A percentile compares a stretch with the other conserved stretches of the same genome.
Conservation (phyloP, 2,888 invertebrate species). For the Caenorhabditis uteleia region DNA sequence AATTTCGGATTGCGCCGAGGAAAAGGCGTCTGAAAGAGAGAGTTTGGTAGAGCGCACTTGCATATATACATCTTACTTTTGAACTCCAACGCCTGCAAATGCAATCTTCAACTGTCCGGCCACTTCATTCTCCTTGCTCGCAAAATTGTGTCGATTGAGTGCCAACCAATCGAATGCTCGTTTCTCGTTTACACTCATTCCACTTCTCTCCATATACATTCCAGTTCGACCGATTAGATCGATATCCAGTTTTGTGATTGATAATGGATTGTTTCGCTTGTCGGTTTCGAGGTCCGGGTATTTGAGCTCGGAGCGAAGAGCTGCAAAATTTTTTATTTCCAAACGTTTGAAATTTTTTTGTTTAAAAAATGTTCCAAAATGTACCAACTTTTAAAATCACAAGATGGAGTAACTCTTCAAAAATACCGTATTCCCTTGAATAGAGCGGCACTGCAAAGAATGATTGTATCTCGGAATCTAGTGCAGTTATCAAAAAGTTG, state of each 20-base stretch:
- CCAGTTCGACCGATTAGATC: conserved; percentile 31
- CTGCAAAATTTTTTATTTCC: too few relatives aligned
- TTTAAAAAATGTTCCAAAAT: too few relatives aligned
- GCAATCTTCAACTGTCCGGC: conserved; percentile 12
- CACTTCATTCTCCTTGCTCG: conserved; percentile 1
- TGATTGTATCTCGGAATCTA: too few relatives aligned
- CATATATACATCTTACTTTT: conserved; percentile 10
- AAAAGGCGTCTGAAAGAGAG: conserved; percentile 17
- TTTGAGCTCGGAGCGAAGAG: too few relatives aligned
- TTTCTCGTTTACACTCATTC: conserved; percentile 15
- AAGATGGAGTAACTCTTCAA: too few relatives aligned
- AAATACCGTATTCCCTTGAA: too few relatives aligned
- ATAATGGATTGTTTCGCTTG: too few relatives aligned
- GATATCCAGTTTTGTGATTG: conserved; percentile 6
- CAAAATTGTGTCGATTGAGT: conserved; percentile 32
- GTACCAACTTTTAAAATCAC: too few relatives aligned
- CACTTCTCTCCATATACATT: conserved; percentile 33
- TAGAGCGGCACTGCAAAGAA: too few relatives aligned
- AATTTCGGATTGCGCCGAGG: conserved; percentile 3
- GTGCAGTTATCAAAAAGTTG: too few relatives aligned
- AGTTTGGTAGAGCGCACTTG: neutral
- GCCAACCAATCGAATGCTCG: conserved; percentile 32
- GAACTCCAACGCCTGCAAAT: conserved; percentile 24
- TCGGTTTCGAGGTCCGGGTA: too few relatives aligned
- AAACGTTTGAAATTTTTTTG: too few relatives aligned